Base-by-base conservation (phyloP, 35 echinoderm and acorn worm species). In the Eucidaris tribuloides region DNA sequence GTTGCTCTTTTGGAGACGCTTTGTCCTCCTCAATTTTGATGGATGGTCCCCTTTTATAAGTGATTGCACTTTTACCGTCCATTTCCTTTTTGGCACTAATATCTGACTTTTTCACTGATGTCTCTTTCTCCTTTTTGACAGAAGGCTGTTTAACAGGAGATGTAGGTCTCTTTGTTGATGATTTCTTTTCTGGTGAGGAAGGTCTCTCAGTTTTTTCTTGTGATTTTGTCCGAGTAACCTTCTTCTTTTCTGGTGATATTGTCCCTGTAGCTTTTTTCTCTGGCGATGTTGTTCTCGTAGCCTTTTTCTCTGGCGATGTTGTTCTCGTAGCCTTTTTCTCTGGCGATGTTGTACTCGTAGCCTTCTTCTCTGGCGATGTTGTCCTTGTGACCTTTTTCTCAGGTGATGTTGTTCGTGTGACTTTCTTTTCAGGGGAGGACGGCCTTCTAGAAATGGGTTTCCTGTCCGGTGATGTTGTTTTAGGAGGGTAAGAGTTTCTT, bases 361-460 rank as follows among this genome's bases (percentile, higher is more conserved):
- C 41, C 7, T 35, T 25, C 42, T 24, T 78, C 17, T 25, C n/a
- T n/a, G n/a, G n/a, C n/a, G n/a, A 18, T 46, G 80, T 30, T 18
- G 40, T 42, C 20, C 46, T 40, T 42, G 58, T 33, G 3, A 79
- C 77, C 32, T 43, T 83, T 46, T 64, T 74, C 41, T 74, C 68
- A 25, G 68, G 68, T 43, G 68, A 74, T 3, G 68, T 33, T 41
- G 29, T 33, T n/a, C 68, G 29, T 11, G 36, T 72, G 35, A 72
- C 33, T 29, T 72, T 72, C 43, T 72, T 72, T 40, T 72, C 66
- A 0, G 66, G 66, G 9, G 68, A 74, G 9, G 68, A 74, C 68
- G 38, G 68, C 40, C 68, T 74, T 74, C 68, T 74, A 2, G 68
- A 74, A 4, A 74, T 33, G 7, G 68, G 68, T 17, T 74, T 74